phyloP scores from a whole-genome alignment of 2,797 vertebrate genomes.

The Lateolabrax maculatus region DNA sequence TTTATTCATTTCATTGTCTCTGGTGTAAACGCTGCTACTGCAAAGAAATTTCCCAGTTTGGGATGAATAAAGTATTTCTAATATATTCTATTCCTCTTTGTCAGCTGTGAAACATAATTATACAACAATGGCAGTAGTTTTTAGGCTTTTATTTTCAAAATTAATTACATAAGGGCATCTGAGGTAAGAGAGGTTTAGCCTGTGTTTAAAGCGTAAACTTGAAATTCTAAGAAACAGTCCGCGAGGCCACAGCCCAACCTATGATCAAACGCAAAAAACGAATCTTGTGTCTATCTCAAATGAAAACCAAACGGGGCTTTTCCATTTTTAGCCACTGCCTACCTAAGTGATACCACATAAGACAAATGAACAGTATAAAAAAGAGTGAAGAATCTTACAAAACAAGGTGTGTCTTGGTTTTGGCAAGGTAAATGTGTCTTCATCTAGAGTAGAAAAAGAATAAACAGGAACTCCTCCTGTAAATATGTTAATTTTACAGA shows the following conservation, averaged over 20 bases:
- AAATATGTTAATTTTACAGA: conserved; percentile 34
- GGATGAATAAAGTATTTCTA: too few relatives aligned
- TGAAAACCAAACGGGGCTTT: conserved; percentile 81
- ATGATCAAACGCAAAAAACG: conserved; percentile 70
- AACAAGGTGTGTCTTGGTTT: conserved; percentile 76
- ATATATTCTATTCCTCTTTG: too few relatives aligned
- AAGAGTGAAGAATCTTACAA: conserved; percentile 47
- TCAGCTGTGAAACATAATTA: not conserved
- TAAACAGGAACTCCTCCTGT: conserved; percentile 67
- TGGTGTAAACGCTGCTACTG: too few relatives aligned
- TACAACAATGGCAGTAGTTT: not conserved
- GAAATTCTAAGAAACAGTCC: conserved; percentile 78
- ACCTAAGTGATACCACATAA: conserved; percentile 78
- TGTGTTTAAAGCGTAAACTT: conserved; percentile 36
- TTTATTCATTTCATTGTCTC: too few relatives aligned
- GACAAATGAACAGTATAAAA: conserved; percentile 61
- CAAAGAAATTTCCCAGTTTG: too few relatives aligned
- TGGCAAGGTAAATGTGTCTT: conserved; percentile 45
- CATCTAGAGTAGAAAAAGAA: conserved; percentile 36
- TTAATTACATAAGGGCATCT: not conserved
- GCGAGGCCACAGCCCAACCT: conserved; percentile 70
- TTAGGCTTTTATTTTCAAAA: not conserved
- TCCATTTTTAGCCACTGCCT: conserved; percentile 70
- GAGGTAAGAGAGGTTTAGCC: conserved; percentile 22
- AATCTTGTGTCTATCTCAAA: conserved; percentile 69